These are phyloP conservation scores for Phaonia tiefii DNA, from an alignment of 2,888 invertebrate species.

Conservation along the genomic window DNA sequence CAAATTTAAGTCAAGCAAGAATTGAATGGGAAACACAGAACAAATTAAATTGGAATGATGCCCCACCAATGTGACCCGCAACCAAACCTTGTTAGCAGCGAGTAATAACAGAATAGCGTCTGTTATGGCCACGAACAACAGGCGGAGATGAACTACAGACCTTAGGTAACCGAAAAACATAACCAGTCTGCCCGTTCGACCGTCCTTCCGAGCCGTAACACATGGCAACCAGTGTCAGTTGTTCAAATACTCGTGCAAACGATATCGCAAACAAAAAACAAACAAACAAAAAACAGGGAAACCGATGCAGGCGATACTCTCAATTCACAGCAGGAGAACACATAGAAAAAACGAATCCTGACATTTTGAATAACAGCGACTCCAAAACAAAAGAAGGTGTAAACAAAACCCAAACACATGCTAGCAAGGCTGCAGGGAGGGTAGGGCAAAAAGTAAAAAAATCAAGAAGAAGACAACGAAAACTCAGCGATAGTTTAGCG, in stretches of 20 bases:
- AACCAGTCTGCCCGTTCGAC: background rate
- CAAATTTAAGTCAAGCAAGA: background rate
- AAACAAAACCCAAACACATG: background rate
- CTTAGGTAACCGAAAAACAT: background rate
- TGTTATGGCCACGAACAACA: conserved; percentile 21
- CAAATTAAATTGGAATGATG: conserved; percentile 7
- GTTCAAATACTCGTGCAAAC: conserved; percentile 30
- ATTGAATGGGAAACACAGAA: conserved; percentile 9
- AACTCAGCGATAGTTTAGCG: conserved; percentile 3
- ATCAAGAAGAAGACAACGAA: too few relatives aligned
- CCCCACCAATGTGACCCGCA: background rate
- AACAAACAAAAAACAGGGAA: conserved; percentile 22
- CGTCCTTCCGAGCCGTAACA: conserved; percentile 22
- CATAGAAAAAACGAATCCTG: background rate
- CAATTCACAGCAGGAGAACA: background rate
- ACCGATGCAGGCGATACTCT: conserved; percentile 21
- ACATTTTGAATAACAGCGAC: conserved; percentile 21
- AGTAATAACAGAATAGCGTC: conserved; percentile 27
- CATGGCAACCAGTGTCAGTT: conserved; percentile 61
- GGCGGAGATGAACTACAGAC: background rate
- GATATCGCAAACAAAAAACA: conserved; percentile 1
- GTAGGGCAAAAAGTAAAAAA: background rate
- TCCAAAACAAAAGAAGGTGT: conserved; percentile 8
- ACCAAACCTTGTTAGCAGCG: conserved; percentile 15
- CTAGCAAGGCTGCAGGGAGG: background rate